phyloP scores from a whole-genome alignment of 2,797 vertebrate genomes.

The Neoniphon sammara region DNA sequence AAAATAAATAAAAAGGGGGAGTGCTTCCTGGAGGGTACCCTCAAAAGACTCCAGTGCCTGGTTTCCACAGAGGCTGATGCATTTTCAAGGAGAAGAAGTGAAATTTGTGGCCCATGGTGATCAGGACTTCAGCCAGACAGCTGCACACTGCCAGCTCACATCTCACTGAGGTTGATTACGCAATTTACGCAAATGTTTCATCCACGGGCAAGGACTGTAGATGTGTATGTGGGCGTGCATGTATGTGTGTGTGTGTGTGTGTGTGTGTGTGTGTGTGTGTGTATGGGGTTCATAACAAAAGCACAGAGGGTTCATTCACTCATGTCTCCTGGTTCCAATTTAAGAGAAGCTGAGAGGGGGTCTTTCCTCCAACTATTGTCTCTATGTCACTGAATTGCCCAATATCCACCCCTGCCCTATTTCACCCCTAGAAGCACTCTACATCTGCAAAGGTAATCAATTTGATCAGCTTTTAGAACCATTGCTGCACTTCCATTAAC shows the following conservation, averaged over 20 bases:
- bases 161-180: constrained; percentile 70
- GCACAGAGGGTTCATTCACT: constrained; percentile 79
- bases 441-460: not conserved
- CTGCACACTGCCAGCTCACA: constrained; percentile 63
- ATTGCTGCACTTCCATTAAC: not conserved
- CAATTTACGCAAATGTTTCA: constrained; percentile 60
- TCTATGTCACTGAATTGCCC: constrained; percentile 40
- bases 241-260: constrained; percentile 11
- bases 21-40: constrained; percentile 40
- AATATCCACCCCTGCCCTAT: constrained; percentile 25
- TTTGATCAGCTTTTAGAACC: not conserved
- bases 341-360: constrained; percentile 46
- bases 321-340: constrained; percentile 77
- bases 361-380: constrained; percentile 52
- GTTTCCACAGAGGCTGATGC: constrained; percentile 41
- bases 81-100: constrained; percentile 48
- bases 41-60: constrained; percentile 25
- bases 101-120: constrained; percentile 38
- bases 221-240: constrained; percentile 3
- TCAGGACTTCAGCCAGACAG: constrained; percentile 51
- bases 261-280: constrained; percentile 19
- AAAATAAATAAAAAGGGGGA: constrained; percentile 17
- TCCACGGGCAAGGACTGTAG: constrained; percentile 35
- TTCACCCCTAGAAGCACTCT: not conserved
- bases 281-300: constrained; percentile 63